Conservation (phyloP, 2,113 vertebrate species). For the Ophiodon elongatus region DNA sequence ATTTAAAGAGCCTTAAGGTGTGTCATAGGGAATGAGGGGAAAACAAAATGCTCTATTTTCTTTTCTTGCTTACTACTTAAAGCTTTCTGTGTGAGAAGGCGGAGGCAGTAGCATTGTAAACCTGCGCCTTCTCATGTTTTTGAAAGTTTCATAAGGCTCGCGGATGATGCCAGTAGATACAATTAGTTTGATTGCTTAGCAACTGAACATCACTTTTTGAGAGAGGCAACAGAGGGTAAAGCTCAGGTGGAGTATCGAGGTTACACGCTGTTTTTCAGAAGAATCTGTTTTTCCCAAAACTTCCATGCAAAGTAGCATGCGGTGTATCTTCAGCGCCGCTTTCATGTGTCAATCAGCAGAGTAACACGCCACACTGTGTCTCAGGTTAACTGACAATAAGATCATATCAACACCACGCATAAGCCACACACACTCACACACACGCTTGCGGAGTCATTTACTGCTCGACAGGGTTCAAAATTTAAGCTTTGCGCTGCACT, state of each 20-base stretch:
- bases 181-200: conserved; percentile 79
- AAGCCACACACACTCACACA: conserved; percentile 30
- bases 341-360: conserved; percentile 75
- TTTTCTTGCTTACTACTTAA: conserved; percentile 25
- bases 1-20: conserved; percentile 72
- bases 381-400: conserved; percentile 60
- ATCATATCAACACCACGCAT: conserved; percentile 60
- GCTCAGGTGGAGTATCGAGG: conserved; percentile 58
- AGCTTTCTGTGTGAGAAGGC: conserved; percentile 1
- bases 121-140: conserved; percentile 38
- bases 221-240: conserved; percentile 29
- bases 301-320: conserved; percentile 44
- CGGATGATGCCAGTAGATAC: conserved; percentile 67
- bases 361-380: conserved; percentile 49
- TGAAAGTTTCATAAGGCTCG: conserved; percentile 53
- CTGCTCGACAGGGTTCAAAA: conserved; percentile 53
- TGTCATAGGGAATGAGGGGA: conserved; percentile 74
- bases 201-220: conserved; percentile 65
- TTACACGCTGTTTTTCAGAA: conserved; percentile 40
- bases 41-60: conserved; percentile 70
- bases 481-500: conserved; percentile 58
- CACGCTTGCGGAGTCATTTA: conserved; percentile 44
- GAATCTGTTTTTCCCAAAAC: conserved; percentile 55
- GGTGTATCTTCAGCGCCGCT: conserved; percentile 40
- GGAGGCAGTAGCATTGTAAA: conserved; percentile 11